Conservation (phyloP, 2,797 vertebrate species). For the Mycteria americana region DNA sequence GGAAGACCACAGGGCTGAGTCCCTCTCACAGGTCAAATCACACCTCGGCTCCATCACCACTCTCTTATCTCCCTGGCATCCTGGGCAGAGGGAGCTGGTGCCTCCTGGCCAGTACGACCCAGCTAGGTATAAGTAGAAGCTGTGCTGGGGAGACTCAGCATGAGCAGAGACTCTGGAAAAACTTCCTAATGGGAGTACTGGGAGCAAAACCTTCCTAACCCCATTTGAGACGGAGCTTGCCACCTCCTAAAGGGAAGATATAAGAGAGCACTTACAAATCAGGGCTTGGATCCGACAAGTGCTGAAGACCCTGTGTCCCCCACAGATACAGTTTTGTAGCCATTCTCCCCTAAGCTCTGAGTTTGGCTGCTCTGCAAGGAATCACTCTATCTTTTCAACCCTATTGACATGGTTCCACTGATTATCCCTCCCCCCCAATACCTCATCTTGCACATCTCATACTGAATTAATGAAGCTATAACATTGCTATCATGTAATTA, state of each 20-base stretch:
- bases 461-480: slow-evolving; percentile 17
- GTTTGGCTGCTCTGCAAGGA: background rate
- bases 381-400: background rate
- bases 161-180: background rate
- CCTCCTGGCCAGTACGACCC: background rate
- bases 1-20: background rate
- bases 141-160: fast-evolving
- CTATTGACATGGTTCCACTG: background rate
- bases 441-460: slow-evolving; percentile 40
- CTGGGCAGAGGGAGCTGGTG: background rate
- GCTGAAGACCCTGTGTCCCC: background rate
- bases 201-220: background rate
- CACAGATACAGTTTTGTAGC: background rate
- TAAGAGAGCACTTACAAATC: background rate
- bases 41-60: background rate
- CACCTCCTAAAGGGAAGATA: background rate
- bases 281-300: fast-evolving
- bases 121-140: background rate
- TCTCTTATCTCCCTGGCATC: background rate
- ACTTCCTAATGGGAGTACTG: background rate
- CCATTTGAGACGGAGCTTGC: background rate
- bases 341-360: background rate
- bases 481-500: background rate
- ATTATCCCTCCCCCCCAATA: background rate
- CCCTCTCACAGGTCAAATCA: background rate